Conservation (phyloP, 2,113 vertebrate genomes). For the Charina bottae region DNA sequence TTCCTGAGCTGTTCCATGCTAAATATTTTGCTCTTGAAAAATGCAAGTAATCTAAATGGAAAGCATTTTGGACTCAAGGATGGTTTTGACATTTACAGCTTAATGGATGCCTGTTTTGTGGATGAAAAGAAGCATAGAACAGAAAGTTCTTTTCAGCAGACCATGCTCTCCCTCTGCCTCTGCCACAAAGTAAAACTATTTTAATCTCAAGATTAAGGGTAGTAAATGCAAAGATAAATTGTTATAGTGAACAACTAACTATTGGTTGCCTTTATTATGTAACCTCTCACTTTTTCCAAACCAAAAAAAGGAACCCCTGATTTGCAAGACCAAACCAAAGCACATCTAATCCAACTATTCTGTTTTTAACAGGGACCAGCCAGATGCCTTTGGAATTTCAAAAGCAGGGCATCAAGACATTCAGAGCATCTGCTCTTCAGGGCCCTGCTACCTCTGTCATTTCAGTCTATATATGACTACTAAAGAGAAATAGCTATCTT, state of each 20-base stretch:
- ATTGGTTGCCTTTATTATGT: neutral
- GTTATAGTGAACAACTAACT: neutral
- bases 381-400: neutral
- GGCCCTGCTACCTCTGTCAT: neutral
- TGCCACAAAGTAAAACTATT: neutral
- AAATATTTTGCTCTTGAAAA: neutral
- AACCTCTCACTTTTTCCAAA: neutral
- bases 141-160: neutral
- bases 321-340: neutral
- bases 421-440: neutral
- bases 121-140: neutral
- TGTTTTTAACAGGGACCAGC: neutral
- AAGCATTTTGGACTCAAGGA: neutral
- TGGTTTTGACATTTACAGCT: neutral
- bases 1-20: too few species aligned
- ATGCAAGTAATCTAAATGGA: neutral
- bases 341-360: neutral
- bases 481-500: neutral
- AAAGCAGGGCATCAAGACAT: neutral
- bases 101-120: neutral
- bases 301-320: neutral
- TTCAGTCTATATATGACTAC: neutral
- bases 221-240: neutral
- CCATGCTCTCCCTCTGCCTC: neutral
- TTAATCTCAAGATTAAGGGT: neutral